Evolutionary conservation across 2,888 invertebrate species (phyloP).

Genomic region (Drosophila ustulata): DNA sequence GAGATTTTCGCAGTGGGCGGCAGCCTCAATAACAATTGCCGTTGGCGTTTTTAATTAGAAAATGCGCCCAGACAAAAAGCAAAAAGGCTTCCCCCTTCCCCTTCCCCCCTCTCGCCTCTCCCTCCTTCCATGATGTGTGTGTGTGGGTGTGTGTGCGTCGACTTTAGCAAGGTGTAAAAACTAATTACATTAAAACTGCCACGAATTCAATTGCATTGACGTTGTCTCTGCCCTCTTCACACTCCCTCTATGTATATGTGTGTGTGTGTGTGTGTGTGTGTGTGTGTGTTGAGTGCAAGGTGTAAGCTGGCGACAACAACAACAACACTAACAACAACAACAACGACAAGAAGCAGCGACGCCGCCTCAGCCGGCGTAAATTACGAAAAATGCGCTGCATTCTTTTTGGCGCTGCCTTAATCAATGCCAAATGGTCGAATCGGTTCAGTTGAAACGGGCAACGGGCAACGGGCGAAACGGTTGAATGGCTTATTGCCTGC

Average conservation of each 20-base stretch:
- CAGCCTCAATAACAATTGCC: conserved; percentile 62
- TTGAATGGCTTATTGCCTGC: conserved; percentile 30
- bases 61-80: conserved; percentile 55
- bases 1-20: conserved; percentile 7
- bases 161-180: conserved; percentile 74
- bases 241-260: neutral
- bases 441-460: conserved; percentile 24
- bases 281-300: conserved; percentile 28
- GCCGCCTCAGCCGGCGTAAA: conserved; percentile 14
- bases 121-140: conserved; percentile 2
- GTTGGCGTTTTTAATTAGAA: conserved; percentile 76
- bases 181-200: conserved; percentile 80
- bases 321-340: conserved; percentile 13
- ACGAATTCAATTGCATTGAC: conserved; percentile 77
- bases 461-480: conserved; percentile 16
- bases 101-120: neutral
- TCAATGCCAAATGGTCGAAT: conserved; percentile 56
- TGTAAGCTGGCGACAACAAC: conserved; percentile 34
- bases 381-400: conserved; percentile 50
- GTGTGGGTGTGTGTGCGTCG: conserved; percentile 45
- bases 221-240: conserved; percentile 6
- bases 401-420: conserved; percentile 65
- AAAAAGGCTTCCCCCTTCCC: conserved; percentile 10
- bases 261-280: conserved; percentile 7
- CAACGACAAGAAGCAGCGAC: conserved; percentile 17